A percentile compares a stretch with the other conserved stretches of the same genome.
Conservation (phyloP, 2,113 vertebrate species). For the Illadopsis cleaveri region DNA sequence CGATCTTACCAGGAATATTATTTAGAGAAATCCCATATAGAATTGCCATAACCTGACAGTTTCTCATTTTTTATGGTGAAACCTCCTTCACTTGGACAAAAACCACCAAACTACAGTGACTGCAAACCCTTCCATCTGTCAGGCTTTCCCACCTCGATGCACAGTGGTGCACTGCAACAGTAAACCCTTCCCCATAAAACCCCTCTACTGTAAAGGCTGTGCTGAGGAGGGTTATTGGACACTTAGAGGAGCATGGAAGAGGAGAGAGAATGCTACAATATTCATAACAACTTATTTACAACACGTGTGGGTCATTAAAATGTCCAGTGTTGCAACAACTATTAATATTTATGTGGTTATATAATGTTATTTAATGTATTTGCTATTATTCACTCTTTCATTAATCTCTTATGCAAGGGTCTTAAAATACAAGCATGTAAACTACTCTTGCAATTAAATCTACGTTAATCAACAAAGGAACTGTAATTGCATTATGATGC, state of each 20-base stretch:
- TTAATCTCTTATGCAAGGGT: not conserved
- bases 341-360: constrained; percentile 21
- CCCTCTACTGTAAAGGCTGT: not conserved
- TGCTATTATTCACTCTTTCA: not conserved
- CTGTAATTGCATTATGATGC: not conserved
- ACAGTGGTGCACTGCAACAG: not conserved
- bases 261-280: not conserved
- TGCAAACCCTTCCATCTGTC: not conserved
- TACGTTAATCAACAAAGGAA: not conserved
- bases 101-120: not conserved
- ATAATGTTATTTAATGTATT: constrained; percentile 7
- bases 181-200: not conserved
- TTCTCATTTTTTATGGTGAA: not conserved
- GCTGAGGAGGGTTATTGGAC: not conserved
- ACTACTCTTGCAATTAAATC: constrained; percentile 31
- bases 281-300: not conserved
- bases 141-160: not conserved
- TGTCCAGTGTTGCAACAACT: not conserved
- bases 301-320: not conserved
- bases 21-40: not conserved
- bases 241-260: not conserved
- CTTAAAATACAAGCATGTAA: constrained; percentile 15
- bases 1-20: not conserved
- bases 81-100: not conserved
- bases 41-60: not conserved